phyloP scores from a whole-genome alignment of 2,888 invertebrate genomes.

The Halictus quadricinctus region DNA sequence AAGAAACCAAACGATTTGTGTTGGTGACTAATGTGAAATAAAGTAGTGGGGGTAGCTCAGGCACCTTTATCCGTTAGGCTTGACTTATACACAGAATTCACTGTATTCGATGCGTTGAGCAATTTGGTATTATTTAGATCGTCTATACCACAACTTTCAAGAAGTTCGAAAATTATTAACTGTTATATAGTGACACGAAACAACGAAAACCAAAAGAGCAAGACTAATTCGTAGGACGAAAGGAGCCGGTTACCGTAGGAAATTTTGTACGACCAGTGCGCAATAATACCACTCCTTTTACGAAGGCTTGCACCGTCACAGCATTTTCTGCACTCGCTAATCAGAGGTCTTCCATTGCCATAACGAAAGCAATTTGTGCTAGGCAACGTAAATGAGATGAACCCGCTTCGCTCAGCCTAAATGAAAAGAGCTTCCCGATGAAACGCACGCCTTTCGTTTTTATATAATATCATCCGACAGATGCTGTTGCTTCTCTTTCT shows the following conservation, averaged over 20 bases:
- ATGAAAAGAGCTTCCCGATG: constrained; percentile 37
- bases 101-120: too few species aligned
- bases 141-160: background rate
- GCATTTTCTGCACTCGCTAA: background rate
- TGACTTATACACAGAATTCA: too few species aligned
- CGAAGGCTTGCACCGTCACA: constrained; percentile 16
- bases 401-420: constrained; percentile 32
- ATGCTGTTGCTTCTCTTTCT: background rate
- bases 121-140: background rate
- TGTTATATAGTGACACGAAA: background rate
- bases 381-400: constrained; percentile 42
- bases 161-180: background rate
- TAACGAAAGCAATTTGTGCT: constrained; percentile 36
- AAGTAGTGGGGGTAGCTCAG: too few species aligned
- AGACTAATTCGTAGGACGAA: background rate
- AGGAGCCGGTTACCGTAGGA: background rate
- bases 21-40: too few species aligned
- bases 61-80: too few species aligned
- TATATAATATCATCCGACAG: constrained; percentile 5
- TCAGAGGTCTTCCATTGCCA: background rate
- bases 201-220: background rate
- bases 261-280: background rate
- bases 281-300: background rate
- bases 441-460: constrained; percentile 21
- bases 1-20: too few species aligned